Evolutionary conservation across 2,797 vertebrate genomes (phyloP), one percentile per base, ranked within the genome.

Genomic region (Halcyon chelicuti): DNA sequence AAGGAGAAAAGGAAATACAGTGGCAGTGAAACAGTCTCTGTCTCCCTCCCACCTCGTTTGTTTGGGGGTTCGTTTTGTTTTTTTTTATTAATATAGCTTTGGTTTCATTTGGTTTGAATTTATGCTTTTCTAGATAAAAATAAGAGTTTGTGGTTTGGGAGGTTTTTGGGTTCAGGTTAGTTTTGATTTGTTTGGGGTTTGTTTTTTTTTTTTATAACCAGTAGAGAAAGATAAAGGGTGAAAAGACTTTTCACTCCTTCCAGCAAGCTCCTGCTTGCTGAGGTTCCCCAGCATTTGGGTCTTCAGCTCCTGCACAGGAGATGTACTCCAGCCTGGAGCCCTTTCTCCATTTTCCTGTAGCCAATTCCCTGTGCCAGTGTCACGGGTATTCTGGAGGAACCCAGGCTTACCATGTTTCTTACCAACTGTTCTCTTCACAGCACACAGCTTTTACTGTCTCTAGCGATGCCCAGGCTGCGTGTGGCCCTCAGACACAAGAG

Each of bases 401-500:
- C 18, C 31, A 2, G 1, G 3, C 57, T 82, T 51, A 51, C 39
- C 35, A 46, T 10, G 21, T 63, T 82, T 79, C 63, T 55, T 67
- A 31, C 26, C 78, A 31, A 39, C 72, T 54, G 28, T 61, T 79
- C 47, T 75, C 75, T 52, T 62, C 65, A 42, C 31, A 68, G 74
- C 58, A 21, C 0, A 2, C 42, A 52, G 55, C 11, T 94, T 47
- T 62, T 33, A 19, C 18, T 52, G 3, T 22, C 22, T 46, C 52
- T 57, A 26, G 65, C 57, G 44, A 22, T 12, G 55, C 33, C 47
- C 20, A 44, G 28, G 83, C 51, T 62, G 12, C 0, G 0, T 0
- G 0, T 39, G 31, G 23, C 28, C 40, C 66, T 85, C 0, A 0
- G 63, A 54, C 57, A 35, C 23, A 18, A 18, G 55, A 26, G 20